Evolutionary conservation across 2,113 vertebrate genomes (phyloP).

Genomic region (Anolis carolinensis): DNA sequence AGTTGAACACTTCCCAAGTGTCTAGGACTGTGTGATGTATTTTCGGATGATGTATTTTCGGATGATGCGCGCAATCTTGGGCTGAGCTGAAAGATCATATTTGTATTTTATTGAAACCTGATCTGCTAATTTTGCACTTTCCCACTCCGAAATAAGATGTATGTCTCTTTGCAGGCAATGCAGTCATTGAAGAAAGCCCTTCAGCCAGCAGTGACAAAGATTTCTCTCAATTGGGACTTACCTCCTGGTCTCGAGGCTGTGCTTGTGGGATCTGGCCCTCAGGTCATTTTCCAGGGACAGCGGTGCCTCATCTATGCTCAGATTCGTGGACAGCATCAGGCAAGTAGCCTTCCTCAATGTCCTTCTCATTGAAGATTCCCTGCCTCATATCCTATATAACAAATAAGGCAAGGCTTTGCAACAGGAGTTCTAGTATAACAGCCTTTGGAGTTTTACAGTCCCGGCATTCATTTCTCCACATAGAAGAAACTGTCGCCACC

Average conservation of each 20-base stretch:
- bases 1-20: no score
- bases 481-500: background rate
- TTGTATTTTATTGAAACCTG: background rate
- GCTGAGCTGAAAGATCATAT: no score
- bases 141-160: no score
- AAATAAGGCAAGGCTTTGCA: background rate
- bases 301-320: constrained; percentile 67
- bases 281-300: constrained; percentile 63
- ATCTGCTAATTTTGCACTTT: background rate
- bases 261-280: constrained; percentile 53
- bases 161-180: constrained; percentile 52
- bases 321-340: background rate
- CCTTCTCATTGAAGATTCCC: background rate
- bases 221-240: constrained; percentile 67
- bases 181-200: constrained; percentile 63
- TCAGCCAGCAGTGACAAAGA: constrained; percentile 41
- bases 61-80: no score
- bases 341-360: background rate
- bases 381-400: background rate
- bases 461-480: background rate
- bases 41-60: no score
- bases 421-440: background rate
- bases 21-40: no score
- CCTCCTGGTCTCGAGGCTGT: constrained; percentile 49
- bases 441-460: background rate